These are phyloP conservation scores for Melopsittacus undulatus DNA, from an alignment of 2,797 vertebrate genomes.

Conservation along the genomic window DNA sequence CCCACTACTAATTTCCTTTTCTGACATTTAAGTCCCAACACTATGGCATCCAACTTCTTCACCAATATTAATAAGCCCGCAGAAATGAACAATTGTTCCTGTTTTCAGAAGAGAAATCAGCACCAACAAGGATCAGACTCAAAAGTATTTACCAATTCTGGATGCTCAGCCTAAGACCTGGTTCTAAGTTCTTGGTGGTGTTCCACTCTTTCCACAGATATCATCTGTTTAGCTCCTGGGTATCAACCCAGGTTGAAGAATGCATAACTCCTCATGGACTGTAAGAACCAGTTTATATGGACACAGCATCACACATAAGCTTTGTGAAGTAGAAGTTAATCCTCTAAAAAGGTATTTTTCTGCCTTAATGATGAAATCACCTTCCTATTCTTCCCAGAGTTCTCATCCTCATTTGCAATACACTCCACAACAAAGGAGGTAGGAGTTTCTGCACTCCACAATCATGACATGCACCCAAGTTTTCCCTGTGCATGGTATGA, in stretches of 20 bases:
- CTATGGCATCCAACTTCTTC: neutral
- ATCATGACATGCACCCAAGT: neutral
- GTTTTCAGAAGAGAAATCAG: neutral
- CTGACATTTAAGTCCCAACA: neutral
- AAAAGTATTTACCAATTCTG: neutral
- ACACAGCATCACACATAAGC: neutral
- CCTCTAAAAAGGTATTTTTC: neutral
- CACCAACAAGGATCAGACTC: neutral
- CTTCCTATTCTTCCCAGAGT: neutral
- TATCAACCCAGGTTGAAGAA: neutral
- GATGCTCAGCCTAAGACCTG: neutral
- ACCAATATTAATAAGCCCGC: neutral
- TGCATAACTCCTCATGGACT: rapidly evolving
- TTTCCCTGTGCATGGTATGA: neutral
- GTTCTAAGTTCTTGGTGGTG: neutral
- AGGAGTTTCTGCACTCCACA: neutral
- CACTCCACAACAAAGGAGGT: neutral
- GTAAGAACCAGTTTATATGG: neutral
- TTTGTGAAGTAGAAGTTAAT: neutral
- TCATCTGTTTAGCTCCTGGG: neutral
- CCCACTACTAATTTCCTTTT: neutral
- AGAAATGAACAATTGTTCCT: neutral
- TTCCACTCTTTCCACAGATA: neutral
- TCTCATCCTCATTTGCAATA: neutral
- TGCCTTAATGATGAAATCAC: neutral